Percentiles rank a stretch among this genome's conserved stretches.
phyloP scores from a whole-genome alignment of 2,888 invertebrate genomes.

The Phaonia tiefii region DNA sequence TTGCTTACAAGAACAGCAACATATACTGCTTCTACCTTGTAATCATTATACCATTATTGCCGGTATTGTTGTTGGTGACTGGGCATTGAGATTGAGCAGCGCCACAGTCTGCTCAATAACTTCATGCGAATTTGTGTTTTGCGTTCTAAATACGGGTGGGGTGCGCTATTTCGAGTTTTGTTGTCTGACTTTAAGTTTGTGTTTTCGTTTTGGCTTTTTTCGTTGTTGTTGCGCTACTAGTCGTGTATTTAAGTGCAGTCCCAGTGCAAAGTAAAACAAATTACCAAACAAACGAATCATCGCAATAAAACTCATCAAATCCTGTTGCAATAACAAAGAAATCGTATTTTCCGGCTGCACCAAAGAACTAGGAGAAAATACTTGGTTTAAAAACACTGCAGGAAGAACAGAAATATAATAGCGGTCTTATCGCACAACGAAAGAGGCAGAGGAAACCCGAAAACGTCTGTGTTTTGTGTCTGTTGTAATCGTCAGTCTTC shows the following conservation, averaged over 20 bases:
- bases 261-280: too few relatives aligned
- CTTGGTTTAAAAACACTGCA: too few relatives aligned
- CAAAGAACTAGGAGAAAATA: neutral
- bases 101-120: slow-evolving; percentile 47
- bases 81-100: slow-evolving; percentile 10
- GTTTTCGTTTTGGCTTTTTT: neutral
- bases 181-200: slow-evolving; percentile 1
- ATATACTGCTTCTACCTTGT: too few relatives aligned
- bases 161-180: neutral
- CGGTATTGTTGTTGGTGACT: slow-evolving; percentile 19
- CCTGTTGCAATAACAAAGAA: slow-evolving; percentile 24
- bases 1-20: too few relatives aligned
- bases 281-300: too few relatives aligned
- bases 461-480: too few relatives aligned
- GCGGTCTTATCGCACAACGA: too few relatives aligned
- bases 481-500: too few relatives aligned
- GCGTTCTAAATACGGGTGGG: slow-evolving; percentile 13
- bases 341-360: neutral
- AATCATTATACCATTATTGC: neutral
- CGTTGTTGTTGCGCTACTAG: neutral
- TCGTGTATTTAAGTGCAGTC: too few relatives aligned
- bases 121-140: slow-evolving; percentile 55
- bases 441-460: too few relatives aligned
- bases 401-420: neutral
- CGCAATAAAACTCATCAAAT: slow-evolving; percentile 1